Evolutionary conservation across 2,797 vertebrate species (phyloP).

Genomic region (Protosalanx chinensis): DNA sequence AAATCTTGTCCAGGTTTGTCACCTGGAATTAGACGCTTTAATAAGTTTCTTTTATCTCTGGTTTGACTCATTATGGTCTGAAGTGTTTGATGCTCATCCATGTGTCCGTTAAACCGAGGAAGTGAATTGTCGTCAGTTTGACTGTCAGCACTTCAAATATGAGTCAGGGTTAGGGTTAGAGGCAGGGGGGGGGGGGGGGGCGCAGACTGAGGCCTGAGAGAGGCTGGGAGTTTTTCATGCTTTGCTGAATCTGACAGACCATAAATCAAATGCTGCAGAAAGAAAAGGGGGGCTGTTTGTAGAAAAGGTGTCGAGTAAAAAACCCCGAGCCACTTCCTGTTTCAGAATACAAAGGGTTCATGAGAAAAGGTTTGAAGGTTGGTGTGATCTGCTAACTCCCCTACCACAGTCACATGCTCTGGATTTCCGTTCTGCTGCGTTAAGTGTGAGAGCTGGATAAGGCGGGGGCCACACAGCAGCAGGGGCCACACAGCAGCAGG

Average conservation of each 20-base stretch:
- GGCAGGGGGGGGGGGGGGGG: constrained; percentile 10
- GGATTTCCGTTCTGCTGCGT: constrained; percentile 71
- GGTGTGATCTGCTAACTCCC: constrained; percentile 63
- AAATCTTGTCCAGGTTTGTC: background rate
- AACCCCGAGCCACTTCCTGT: constrained; percentile 50
- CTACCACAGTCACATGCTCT: constrained; percentile 78
- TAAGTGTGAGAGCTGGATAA: constrained; percentile 37
- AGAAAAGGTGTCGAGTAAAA: constrained; percentile 21
- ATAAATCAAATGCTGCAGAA: constrained; percentile 58
- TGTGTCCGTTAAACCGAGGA: constrained; percentile 60
- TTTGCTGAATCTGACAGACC: constrained; percentile 62
- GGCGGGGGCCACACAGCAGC: constrained; percentile 41
- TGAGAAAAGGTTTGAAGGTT: constrained; percentile 31
- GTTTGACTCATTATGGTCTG: background rate
- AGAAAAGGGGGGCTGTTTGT: constrained; percentile 43
- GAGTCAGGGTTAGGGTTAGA: constrained; percentile 48
- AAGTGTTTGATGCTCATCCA: constrained; percentile 17
- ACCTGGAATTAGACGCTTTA: constrained; percentile 26
- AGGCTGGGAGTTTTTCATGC: constrained; percentile 47
- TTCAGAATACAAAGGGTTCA: constrained; percentile 32
- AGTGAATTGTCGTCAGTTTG: constrained; percentile 27
- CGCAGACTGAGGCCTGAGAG: constrained; percentile 33
- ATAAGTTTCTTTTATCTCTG: background rate
- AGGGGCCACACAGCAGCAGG: too few species aligned
- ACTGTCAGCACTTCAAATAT: constrained; percentile 49